Base-by-base conservation (phyloP, 2,797 vertebrate species). In the Capromys pilorides region DNA sequence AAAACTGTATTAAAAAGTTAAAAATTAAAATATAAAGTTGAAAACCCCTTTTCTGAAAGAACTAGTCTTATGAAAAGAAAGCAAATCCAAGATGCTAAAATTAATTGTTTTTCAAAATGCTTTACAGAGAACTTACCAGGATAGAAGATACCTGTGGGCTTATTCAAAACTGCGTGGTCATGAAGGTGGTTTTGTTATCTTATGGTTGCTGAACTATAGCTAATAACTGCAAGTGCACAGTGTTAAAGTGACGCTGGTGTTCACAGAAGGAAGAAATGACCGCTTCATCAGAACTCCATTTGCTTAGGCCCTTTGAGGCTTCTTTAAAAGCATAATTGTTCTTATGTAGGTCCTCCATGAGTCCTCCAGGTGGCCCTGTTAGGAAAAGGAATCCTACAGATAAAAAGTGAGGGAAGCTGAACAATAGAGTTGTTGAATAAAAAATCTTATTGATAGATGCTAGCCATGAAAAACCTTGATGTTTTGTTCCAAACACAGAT, bases 341-440 rank as follows among this genome's bases (percentile, higher is more conserved):
- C 41, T 85, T n/a, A 86, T 49, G 3, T 12, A 73, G 11, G 13
- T 61, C 33, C 84, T 86, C 36, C 84, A 31, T 57, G 67, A 51
- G 8, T 82, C n/a, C 57, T 28, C 57, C 54, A 5, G 45, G 16
- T 57, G 2, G 0, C 39, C 36, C 36, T 73, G 28, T 79, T 24
- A 73, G 64, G 54, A 33, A 93, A 88, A 75, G 5, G 18, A 81
- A 61, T 36, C 7, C 9, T 66, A 19, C 14, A 51, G 4, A 49
- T 19, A 36, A 89, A 94, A 57, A 95, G 59, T 6, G 54, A 86
- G 36, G 61, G 41, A 90, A 61, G 88, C 6, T 81, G 7, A 33
- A 79, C 93, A 82, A 61, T 31, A 61, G 66, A 71, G 31, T 51
- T 88, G 14, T 82, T 86, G 51, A 84, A 82, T 88, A 88, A 49